A percentile compares a stretch with the other conserved stretches of the same genome.
Conservation (phyloP, 2,797 vertebrate genomes). For the Acanthornis magna region DNA sequence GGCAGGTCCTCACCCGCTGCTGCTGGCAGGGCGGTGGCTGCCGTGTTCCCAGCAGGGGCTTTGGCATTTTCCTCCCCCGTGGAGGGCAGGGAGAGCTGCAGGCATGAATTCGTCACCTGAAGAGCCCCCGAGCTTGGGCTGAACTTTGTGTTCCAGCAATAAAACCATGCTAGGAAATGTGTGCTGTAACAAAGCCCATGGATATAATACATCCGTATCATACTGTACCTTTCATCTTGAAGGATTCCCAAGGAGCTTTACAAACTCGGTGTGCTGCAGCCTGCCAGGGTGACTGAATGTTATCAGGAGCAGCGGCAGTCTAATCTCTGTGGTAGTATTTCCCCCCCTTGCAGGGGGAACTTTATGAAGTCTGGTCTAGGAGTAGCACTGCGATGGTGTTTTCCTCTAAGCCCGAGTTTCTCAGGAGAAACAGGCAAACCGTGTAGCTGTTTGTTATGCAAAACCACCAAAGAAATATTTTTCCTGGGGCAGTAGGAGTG, state of each 20-base stretch:
- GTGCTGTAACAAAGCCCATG: constrained; percentile 56
- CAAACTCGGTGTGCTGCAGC: constrained; percentile 29
- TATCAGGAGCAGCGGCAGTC: constrained; percentile 16
- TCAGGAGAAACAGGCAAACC: background rate
- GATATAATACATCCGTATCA: constrained; percentile 53
- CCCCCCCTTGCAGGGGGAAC: background rate
- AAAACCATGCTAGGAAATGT: constrained; percentile 25
- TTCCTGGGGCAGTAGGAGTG: constrained; percentile 41
- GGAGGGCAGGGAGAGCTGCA: background rate
- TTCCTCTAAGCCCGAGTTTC: background rate
- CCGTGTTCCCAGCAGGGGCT: background rate
- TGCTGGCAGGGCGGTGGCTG: background rate
- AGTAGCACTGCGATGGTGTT: background rate
- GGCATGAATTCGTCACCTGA: background rate
- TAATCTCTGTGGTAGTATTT: background rate
- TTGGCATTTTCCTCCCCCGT: background rate
- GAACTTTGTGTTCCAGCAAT: constrained; percentile 60
- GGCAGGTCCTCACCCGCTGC: background rate
- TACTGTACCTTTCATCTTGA: constrained; percentile 65
- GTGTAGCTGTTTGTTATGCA: constrained; percentile 36
- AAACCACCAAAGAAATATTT: constrained; percentile 1
- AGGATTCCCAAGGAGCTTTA: constrained; percentile 66
- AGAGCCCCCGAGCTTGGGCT: constrained; percentile 11
- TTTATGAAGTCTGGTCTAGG: background rate
- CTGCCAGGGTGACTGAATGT: constrained; percentile 43